These are phyloP conservation scores for Halcyon malimbica DNA, from an alignment of 2,113 vertebrate species.

Conservation along the genomic window DNA sequence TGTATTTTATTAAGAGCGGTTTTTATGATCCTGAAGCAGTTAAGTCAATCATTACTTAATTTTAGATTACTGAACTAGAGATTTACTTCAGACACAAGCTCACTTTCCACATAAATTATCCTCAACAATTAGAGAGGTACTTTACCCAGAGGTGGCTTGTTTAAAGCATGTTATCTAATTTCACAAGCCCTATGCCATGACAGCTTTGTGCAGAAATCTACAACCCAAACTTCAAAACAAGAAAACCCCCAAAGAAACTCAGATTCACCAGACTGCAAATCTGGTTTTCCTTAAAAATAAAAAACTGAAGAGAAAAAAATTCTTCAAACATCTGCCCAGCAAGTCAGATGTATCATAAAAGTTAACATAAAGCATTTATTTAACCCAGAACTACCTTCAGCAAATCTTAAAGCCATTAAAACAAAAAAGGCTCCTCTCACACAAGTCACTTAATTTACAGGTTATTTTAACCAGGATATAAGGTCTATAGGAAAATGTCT, in stretches of 20 bases:
- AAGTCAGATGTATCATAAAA: background rate
- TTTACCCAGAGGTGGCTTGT: slow-evolving; percentile 50
- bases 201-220: background rate
- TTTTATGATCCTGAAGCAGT: slow-evolving; percentile 61
- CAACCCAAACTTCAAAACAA: background rate
- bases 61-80: slow-evolving; percentile 51
- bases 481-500: background rate
- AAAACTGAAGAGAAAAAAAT: background rate
- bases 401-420: background rate
- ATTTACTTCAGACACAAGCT: slow-evolving; percentile 54
- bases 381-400: background rate
- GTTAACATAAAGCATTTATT: background rate
- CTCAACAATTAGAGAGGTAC: slow-evolving; percentile 48
- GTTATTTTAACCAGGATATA: background rate
- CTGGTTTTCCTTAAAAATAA: background rate
- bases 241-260: background rate
- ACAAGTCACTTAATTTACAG: background rate
- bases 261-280: background rate
- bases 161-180: slow-evolving; percentile 25
- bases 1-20: slow-evolving; percentile 32
- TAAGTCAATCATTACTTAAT: slow-evolving; percentile 65
- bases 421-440: background rate
- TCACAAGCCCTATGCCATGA: background rate
- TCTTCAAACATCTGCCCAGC: background rate
- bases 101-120: slow-evolving; percentile 51